Evolutionary conservation across 2,113 vertebrate species (phyloP).

Genomic region (Aegotheles bennettii): DNA sequence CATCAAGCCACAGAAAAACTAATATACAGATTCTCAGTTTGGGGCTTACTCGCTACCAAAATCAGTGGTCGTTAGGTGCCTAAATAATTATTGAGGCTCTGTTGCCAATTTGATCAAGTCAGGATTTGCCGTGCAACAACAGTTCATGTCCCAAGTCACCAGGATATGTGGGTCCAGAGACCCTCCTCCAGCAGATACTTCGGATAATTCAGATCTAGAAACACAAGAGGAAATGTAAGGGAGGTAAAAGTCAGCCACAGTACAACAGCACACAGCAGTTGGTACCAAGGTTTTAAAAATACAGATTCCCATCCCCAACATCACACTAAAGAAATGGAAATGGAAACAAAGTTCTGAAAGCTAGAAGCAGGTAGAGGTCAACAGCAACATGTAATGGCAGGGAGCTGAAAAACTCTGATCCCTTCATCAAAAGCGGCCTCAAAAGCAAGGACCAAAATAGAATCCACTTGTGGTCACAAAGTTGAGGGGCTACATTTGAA

Average conservation of each 20-base stretch:
- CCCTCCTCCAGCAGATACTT: neutral
- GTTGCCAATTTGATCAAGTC: neutral
- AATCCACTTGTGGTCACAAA: conserved; percentile 8
- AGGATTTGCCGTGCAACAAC: neutral
- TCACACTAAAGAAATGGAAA: conserved; percentile 46
- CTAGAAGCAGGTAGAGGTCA: conserved; percentile 47
- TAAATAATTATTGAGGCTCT: neutral
- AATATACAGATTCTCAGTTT: neutral
- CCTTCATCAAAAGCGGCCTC: conserved; percentile 46
- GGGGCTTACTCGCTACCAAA: neutral
- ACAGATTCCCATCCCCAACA: neutral
- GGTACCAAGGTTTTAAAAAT: conserved; percentile 40
- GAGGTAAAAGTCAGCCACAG: neutral
- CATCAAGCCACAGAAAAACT: neutral
- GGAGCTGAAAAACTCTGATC: conserved; percentile 60
- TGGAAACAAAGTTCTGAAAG: conserved; percentile 59
- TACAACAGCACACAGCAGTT: conserved; percentile 27
- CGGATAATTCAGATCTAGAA: neutral
- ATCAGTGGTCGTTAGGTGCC: neutral
- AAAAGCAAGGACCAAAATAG: conserved; percentile 51
- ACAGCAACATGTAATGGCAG: conserved; percentile 53
- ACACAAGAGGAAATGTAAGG: neutral
- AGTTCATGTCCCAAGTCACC: neutral
- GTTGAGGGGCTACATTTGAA: conserved; percentile 46
- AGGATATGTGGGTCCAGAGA: neutral